These are phyloP conservation scores for Synergus gifuensis DNA, from an alignment of 2,888 invertebrate species.

Conservation along the genomic window DNA sequence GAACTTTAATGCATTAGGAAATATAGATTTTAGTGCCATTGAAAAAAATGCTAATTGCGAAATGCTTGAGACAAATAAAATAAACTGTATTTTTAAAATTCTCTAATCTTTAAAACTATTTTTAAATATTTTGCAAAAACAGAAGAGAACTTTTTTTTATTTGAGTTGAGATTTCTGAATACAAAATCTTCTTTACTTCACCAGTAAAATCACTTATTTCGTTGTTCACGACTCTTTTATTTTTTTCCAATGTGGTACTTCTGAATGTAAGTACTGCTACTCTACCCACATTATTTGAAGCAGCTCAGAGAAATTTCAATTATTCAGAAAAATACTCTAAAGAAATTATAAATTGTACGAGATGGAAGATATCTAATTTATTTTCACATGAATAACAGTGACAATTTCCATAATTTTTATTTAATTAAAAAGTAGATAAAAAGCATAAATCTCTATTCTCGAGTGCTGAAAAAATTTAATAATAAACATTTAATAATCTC, in stretches of 20 bases:
- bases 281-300: not conserved
- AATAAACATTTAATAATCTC: not conserved
- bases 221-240: not conserved
- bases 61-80: not conserved
- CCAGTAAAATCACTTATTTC: not conserved
- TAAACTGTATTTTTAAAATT: not conserved
- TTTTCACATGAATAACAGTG: too few species aligned
- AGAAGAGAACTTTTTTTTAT: not conserved
- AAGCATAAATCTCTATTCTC: not conserved
- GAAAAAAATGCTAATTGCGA: not conserved
- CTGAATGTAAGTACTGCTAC: constrained; percentile 5
- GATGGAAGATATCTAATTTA: not conserved
- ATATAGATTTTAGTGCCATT: not conserved
- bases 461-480: not conserved
- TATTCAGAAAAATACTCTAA: not conserved
- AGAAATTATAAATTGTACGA: not conserved
- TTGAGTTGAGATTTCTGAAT: not conserved
- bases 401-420: not conserved
- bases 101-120: not conserved
- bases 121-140: not conserved
- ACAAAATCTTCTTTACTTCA: not conserved
- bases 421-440: not conserved
- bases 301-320: not conserved
- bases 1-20: constrained; percentile 12
- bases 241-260: constrained; percentile 11